These are phyloP conservation scores for Hyaena hyaena DNA, from an alignment of 2,113 vertebrate species.

Conservation along the genomic window DNA sequence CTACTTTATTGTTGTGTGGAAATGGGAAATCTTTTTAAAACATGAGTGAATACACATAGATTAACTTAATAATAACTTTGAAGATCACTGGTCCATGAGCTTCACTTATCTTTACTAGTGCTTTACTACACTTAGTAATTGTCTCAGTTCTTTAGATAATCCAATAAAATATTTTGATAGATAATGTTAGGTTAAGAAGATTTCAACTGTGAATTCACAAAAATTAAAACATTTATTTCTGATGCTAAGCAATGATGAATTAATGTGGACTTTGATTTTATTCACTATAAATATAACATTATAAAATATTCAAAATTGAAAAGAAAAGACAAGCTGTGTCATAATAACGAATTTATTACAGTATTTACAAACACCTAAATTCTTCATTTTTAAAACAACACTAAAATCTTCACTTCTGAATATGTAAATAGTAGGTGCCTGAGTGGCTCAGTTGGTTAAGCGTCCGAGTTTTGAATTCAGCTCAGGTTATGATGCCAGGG, in stretches of 20 bases:
- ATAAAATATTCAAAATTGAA: slow-evolving; percentile 41
- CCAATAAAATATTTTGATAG: slow-evolving; percentile 52
- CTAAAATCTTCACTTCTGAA: slow-evolving; percentile 59
- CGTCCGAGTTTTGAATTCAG: too few relatives aligned
- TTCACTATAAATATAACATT: slow-evolving; percentile 60
- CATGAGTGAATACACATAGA: background rate
- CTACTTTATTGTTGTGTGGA: slow-evolving; percentile 6
- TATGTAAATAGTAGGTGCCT: background rate
- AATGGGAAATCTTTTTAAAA: slow-evolving; percentile 39
- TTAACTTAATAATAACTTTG: slow-evolving; percentile 59
- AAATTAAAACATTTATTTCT: slow-evolving; percentile 63
- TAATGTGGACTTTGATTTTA: slow-evolving; percentile 11
- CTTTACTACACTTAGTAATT: slow-evolving; percentile 19
- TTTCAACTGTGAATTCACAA: slow-evolving; percentile 26
- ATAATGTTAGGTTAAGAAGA: slow-evolving; percentile 7
- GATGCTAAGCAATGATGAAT: slow-evolving; percentile 64
- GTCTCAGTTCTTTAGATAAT: slow-evolving; percentile 39
- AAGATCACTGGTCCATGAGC: slow-evolving; percentile 23
- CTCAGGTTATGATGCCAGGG: too few relatives aligned
- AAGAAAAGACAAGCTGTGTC: slow-evolving; percentile 11
- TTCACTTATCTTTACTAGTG: slow-evolving; percentile 25
- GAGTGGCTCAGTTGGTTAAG: too few relatives aligned
- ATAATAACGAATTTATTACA: slow-evolving; percentile 46
- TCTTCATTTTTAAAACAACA: slow-evolving; percentile 52
- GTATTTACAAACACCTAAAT: slow-evolving; percentile 46